Evolutionary conservation across 1,140 invertebrate genomes (phyloP), one percentile per base, ranked within the genome.

Genomic region (Bathynomus jamesi): DNA sequence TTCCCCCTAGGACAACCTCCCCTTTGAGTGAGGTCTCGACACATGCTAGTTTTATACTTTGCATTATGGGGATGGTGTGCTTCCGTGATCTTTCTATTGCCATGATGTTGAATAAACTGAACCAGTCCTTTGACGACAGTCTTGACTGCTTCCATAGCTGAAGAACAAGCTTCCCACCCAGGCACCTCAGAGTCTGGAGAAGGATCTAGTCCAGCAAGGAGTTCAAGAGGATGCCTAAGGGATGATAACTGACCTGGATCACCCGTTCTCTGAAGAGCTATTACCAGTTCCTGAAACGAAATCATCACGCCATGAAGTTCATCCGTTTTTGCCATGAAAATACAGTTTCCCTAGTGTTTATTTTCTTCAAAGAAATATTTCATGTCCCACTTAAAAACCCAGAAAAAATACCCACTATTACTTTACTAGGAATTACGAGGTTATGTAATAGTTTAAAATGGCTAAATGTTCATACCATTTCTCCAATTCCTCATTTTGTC

Each of bases 1-100:
- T 87, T 88, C 4, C 93, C 91, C 28, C 94, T 84, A 0, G 94
- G 94, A 83, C 94, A 97, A 31, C 86, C 88, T 0, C 90, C 88
- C 17, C 90, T 85, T 3, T 89, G 83, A 0, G 89, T 86, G 3
- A 94, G 83, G 82, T 96, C 94, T 4, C 94, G 85, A 78, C 94
- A 97, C 87, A 95, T 89, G 78, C 90, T 92, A 7, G 94, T 92
- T 85, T 96, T 96, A 81, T 95, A 96, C 80, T 92, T 92, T 1
- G 87, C 82, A 80, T 89, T 88, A 67, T 90, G 88, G 30, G 86
- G 84, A 4, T 86, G 83, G 61, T 85, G 82, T 2, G 85, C 82
- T 21, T 84, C 82, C 28, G 80, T 78, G 30, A 79, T 32, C 29
- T 78, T 78, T n/a, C 78, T 67, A 70, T 73, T 78, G 4, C 79